These are phyloP conservation scores for Aurelia aurita DNA, from an alignment of 30 jellyfish, hydroid and myxozoan genomes.

Conservation along the genomic window DNA sequence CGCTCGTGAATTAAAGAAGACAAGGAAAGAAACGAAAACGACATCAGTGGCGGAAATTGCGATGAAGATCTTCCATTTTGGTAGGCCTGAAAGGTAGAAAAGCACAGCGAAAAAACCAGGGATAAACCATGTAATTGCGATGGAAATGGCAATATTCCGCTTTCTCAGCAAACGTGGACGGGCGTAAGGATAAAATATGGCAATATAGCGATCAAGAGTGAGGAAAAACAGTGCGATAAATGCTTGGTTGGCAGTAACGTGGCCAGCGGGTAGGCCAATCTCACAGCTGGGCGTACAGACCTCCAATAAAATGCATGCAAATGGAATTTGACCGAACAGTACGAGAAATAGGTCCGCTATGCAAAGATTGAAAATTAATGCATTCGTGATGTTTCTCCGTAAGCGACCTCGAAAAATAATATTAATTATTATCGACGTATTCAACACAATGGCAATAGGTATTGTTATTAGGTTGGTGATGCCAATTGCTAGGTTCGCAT, in stretches of 20 bases:
- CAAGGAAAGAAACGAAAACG: background rate
- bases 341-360: conserved; percentile 30
- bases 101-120: conserved; percentile 36
- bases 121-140: conserved; percentile 38
- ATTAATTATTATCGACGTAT: background rate
- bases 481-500: background rate
- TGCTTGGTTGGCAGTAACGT: conserved; percentile 8
- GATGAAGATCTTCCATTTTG: background rate
- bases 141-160: background rate
- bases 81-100: conserved; percentile 4
- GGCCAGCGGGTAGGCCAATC: conserved; percentile 25
- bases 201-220: conserved; percentile 49
- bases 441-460: conserved; percentile 25
- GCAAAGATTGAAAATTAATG: conserved; percentile 52
- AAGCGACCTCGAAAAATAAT: conserved; percentile 8
- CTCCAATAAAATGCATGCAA: background rate
- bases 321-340: conserved; percentile 8
- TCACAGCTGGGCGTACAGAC: conserved; percentile 2
- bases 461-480: background rate
- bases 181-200: conserved; percentile 48
- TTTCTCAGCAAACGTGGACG: conserved; percentile 17
- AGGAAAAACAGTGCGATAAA: conserved; percentile 30
- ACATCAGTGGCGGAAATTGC: conserved; percentile 5
- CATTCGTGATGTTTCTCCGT: conserved; percentile 13
- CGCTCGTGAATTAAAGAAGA: conserved; percentile 6